Conservation (phyloP, 2,113 vertebrate species). For the Rallus limicola region DNA sequence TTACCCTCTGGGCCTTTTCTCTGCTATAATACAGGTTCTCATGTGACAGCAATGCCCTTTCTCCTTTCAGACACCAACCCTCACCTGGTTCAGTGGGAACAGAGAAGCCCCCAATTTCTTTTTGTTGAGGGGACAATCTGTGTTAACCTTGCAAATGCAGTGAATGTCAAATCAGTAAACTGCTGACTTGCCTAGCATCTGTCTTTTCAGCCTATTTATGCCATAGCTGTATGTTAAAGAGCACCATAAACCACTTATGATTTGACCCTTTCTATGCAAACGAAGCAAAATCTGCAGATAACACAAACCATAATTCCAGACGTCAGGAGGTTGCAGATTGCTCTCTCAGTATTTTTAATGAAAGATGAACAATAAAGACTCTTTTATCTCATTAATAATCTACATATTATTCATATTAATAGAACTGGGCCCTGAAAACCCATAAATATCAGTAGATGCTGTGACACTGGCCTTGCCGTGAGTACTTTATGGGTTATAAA, state of each 20-base stretch:
- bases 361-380: slow-evolving; percentile 24
- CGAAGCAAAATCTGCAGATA: slow-evolving; percentile 3
- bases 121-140: background rate
- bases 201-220: slow-evolving; percentile 27
- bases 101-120: background rate
- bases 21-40: background rate
- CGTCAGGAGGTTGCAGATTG: background rate
- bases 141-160: slow-evolving; percentile 30
- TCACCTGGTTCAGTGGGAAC: background rate
- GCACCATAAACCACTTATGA: slow-evolving; percentile 13
- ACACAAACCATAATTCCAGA: slow-evolving; percentile 15
- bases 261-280: slow-evolving; percentile 29
- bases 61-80: background rate
- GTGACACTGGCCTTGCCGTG: background rate
- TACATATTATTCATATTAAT: slow-evolving; percentile 26
- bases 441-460: slow-evolving; percentile 27
- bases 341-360: slow-evolving; percentile 11
- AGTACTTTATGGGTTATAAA: slow-evolving; percentile 39
- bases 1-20: background rate
- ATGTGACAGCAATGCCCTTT: background rate
- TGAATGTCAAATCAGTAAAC: slow-evolving; percentile 25
- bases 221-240: slow-evolving; percentile 4
- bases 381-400: slow-evolving; percentile 9
- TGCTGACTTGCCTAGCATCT: slow-evolving; percentile 9
- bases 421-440: background rate